Conservation (phyloP, 2,113 vertebrate species). For the Engraulis encrasicolus region DNA sequence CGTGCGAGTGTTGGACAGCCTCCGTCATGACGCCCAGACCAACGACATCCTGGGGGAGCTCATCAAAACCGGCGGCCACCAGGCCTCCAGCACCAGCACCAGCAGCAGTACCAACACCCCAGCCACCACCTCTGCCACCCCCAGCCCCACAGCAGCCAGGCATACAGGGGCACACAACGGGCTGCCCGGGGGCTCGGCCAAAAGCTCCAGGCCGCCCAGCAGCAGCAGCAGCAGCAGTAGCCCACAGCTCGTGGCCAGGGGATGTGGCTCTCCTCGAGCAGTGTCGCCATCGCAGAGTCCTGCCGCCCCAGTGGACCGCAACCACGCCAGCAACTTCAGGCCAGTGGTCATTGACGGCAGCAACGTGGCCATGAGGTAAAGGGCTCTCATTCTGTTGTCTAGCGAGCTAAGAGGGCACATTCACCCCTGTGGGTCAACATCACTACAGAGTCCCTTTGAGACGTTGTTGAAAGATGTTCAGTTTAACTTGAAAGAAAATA, state of each 20-base stretch:
- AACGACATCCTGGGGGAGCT: conserved; percentile 90
- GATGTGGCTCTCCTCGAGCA: conserved; percentile 57
- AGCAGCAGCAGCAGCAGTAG: conserved; percentile 44
- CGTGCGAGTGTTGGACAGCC: conserved; percentile 81
- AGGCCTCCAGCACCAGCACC: conserved; percentile 51
- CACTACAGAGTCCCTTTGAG: too few relatives aligned
- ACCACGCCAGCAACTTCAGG: conserved; percentile 61
- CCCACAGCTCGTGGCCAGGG: conserved; percentile 74
- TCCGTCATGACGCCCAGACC: conserved; percentile 82
- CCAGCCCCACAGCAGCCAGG: not conserved
- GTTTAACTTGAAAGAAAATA: too few relatives aligned
- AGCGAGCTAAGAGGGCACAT: too few relatives aligned
- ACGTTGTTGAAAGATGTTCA: too few relatives aligned
- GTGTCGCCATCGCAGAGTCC: not conserved
- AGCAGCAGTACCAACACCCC: conserved; percentile 54
- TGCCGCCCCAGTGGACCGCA: conserved; percentile 34
- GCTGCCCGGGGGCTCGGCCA: not conserved
- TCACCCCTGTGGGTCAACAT: too few relatives aligned
- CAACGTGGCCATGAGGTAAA: conserved; percentile 94
- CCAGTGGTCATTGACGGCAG: conserved; percentile 90
- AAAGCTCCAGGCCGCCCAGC: conserved; percentile 19
- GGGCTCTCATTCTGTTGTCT: conserved; percentile 23
- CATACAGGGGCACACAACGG: not conserved
- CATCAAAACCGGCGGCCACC: conserved; percentile 83
- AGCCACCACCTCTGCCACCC: not conserved